Base-by-base conservation (phyloP, 2,888 invertebrate species). In the Seira ritae region DNA sequence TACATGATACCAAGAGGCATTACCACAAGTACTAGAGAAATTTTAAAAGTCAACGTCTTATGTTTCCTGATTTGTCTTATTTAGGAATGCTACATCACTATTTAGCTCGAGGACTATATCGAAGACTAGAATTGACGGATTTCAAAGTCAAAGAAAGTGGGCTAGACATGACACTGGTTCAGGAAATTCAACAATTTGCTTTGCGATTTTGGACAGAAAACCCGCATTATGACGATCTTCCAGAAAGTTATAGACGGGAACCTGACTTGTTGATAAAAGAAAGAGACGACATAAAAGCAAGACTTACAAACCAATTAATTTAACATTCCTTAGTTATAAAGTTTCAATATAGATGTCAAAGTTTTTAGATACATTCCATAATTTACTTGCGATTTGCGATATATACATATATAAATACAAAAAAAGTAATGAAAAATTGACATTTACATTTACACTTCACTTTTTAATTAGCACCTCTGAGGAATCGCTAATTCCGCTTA, bases 51-150 rank as follows among this genome's bases (percentile, higher is more conserved):
- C n/a, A n/a, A n/a, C n/a, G n/a, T n/a, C n/a, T n/a, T n/a, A n/a
- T n/a, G n/a, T n/a, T n/a, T n/a, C n/a, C n/a, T n/a, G n/a, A n/a
- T 6, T 62, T 72, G 23, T 62, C 12, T 17, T 62, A 19, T 66
- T 1, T n/a, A 85, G 85, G 85, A 67, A 80, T 85, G 72, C 76
- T 85, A 4, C 80, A 85, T 15, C 85, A 85, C 73, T 67, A 78
- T 42, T 70, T 85, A 4, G 85, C 85, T 24, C 62, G 85, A 22
- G 84, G 77, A 31, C 15, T 65, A n/a, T 77, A 68, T 42, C 23
- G 60, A 65, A 82, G 79, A 66, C 50, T 70, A 22, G 75, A 85
- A 19, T 12, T 37, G 15, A 20, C 19, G 20, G 23, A 22, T n/a
- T 17, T n/a, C 37, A 24, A 8, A 8, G 6, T 12, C 6, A 12